A percentile compares a stretch with the other conserved stretches of the same genome.
phyloP scores from a whole-genome alignment of 2,797 vertebrate species.

The Mormyrus proboscirostris region DNA sequence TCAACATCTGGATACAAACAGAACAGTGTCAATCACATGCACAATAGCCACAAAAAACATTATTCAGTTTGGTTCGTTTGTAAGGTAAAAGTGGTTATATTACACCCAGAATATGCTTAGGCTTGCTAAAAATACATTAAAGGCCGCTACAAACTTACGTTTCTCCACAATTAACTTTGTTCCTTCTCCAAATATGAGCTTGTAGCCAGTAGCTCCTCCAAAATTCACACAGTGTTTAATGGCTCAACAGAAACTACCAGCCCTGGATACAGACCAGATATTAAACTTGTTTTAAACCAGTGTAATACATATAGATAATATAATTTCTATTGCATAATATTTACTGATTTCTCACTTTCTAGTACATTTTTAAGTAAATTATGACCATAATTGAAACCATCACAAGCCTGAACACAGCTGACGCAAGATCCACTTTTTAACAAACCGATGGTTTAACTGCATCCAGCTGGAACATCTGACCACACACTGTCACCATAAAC shows the following conservation, averaged over 20 bases:
- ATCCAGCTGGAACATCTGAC: not conserved
- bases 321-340: not conserved
- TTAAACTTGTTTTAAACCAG: not conserved
- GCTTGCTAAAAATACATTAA: not conserved
- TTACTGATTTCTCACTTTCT: not conserved
- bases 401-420: not conserved
- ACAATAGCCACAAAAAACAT: not conserved
- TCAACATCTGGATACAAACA: not conserved
- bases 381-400: not conserved
- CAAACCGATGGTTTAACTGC: not conserved
- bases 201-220: not conserved
- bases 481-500: not conserved
- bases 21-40: not conserved
- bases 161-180: not conserved
- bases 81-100: not conserved
- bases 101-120: not conserved
- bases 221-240: not conserved
- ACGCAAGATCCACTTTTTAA: not conserved
- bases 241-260: slow-evolving; percentile 20
- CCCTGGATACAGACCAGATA: not conserved
- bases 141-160: not conserved
- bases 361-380: not conserved
- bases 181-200: not conserved
- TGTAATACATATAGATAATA: not conserved
- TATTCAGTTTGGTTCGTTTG: not conserved